phyloP scores from a whole-genome alignment of 2,797 vertebrate genomes.

The Furcifer pardalis region DNA sequence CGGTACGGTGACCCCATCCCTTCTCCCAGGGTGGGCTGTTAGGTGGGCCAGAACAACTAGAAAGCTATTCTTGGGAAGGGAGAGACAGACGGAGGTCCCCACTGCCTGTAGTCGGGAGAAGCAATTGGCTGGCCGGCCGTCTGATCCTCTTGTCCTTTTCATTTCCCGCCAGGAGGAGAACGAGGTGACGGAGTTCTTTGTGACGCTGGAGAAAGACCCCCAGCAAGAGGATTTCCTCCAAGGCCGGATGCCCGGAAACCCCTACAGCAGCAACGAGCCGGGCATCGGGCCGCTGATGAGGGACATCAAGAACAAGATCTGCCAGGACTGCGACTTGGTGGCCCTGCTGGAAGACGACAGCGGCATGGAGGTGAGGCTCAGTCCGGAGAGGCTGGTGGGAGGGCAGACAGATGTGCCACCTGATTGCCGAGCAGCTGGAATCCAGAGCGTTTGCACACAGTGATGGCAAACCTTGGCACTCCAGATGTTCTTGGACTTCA shows the following conservation, averaged over 20 bases:
- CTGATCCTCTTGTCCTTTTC: neutral
- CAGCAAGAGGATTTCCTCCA: slow-evolving; percentile 99
- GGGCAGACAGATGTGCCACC: fast-evolving
- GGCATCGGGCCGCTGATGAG: slow-evolving; percentile 97
- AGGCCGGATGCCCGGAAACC: slow-evolving; percentile 98
- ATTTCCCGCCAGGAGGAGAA: slow-evolving; percentile 89
- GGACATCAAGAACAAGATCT: slow-evolving; percentile 99
- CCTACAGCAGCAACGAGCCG: slow-evolving; percentile 97
- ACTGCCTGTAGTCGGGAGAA: too few relatives aligned
- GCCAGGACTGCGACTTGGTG: slow-evolving; percentile 98
- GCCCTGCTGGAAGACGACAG: slow-evolving; percentile 98
- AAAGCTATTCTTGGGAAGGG: too few relatives aligned
- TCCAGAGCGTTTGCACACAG: too few relatives aligned
- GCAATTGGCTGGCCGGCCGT: too few relatives aligned
- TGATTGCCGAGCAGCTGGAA: too few relatives aligned
- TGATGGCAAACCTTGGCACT: too few relatives aligned
- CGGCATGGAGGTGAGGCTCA: slow-evolving; percentile 91
- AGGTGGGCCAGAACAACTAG: too few relatives aligned
- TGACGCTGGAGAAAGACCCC: slow-evolving; percentile 97
- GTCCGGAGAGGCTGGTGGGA: fast-evolving
- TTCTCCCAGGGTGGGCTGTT: too few relatives aligned
- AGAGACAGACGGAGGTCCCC: too few relatives aligned
- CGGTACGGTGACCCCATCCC: too few relatives aligned
- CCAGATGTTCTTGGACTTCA: too few relatives aligned
- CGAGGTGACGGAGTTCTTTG: slow-evolving; percentile 98